Evolutionary conservation across 2,113 vertebrate species (phyloP).

Genomic region (Perca flavescens): DNA sequence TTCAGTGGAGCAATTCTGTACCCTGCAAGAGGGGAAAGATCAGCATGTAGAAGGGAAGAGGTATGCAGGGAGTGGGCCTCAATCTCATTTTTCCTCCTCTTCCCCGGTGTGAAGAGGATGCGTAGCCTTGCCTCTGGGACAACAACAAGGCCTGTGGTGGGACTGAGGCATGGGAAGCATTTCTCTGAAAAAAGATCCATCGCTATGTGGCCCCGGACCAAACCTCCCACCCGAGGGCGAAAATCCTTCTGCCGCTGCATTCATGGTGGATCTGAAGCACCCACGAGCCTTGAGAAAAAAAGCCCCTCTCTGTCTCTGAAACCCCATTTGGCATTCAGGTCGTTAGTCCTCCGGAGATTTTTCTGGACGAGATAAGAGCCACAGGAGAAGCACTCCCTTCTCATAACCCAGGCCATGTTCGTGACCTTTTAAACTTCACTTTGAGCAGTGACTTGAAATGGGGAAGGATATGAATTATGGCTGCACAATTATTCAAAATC

Average conservation of each 20-base stretch:
- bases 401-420: conserved; percentile 16
- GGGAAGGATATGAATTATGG: background rate
- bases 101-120: conserved; percentile 65
- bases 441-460: conserved; percentile 2
- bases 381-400: conserved; percentile 43
- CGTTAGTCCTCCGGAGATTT: conserved; percentile 64
- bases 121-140: conserved; percentile 57
- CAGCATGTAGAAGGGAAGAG: conserved; percentile 52
- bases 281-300: conserved; percentile 72
- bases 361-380: conserved; percentile 61
- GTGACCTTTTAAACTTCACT: conserved; percentile 48
- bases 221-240: conserved; percentile 72
- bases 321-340: conserved; percentile 68
- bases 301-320: conserved; percentile 73
- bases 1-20: background rate
- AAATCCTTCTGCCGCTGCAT: conserved; percentile 69
- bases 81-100: conserved; percentile 77
- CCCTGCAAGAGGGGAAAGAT: conserved; percentile 39
- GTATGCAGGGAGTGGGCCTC: conserved; percentile 82
- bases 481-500: no score
- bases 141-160: conserved; percentile 78
- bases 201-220: conserved; percentile 76
- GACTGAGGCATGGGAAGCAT: conserved; percentile 79
- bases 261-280: conserved; percentile 75
- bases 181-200: conserved; percentile 72